These are phyloP conservation scores for Panopea generosa DNA, from an alignment of 2,888 invertebrate species.

Conservation along the genomic window DNA sequence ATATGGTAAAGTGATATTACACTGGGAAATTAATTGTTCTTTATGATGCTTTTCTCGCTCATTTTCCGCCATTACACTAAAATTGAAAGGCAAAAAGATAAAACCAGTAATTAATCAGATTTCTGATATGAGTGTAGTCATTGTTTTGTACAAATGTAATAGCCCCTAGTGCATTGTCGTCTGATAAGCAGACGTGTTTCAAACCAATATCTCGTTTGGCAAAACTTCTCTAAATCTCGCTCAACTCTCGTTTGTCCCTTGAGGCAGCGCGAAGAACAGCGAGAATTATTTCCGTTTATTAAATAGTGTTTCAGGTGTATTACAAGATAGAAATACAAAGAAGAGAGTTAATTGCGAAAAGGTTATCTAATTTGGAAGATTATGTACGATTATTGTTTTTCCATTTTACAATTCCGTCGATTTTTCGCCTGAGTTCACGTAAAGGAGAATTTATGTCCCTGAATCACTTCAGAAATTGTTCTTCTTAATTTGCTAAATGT, in stretches of 20 bases:
- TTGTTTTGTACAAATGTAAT: conserved; percentile 51
- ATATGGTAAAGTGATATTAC: conserved; percentile 18
- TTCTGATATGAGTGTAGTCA: conserved; percentile 13
- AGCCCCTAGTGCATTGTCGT: conserved; percentile 41
- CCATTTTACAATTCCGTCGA: conserved; percentile 30
- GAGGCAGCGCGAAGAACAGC: conserved; percentile 45
- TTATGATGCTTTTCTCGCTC: conserved; percentile 33
- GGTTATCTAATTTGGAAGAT: conserved; percentile 55
- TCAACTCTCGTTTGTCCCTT: conserved; percentile 44
- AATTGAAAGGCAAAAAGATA: conserved; percentile 46
- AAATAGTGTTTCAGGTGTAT: conserved; percentile 51
- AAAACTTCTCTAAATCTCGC: conserved; percentile 45
- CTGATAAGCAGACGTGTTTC: conserved; percentile 44
- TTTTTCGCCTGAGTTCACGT: conserved; percentile 29
- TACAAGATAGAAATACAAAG: conserved; percentile 41
- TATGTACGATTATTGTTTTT: conserved; percentile 44
- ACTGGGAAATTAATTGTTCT: conserved; percentile 52
- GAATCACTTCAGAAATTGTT: conserved; percentile 7
- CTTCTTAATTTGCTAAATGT: conserved; percentile 52
- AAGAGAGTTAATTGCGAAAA: conserved; percentile 45
- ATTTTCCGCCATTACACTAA: conserved; percentile 37
- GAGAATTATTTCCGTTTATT: conserved; percentile 29
- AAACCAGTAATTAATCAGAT: conserved; percentile 43
- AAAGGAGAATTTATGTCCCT: conserved; percentile 15
- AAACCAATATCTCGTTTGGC: conserved; percentile 40